These are phyloP conservation scores for Sycophila sp. DNA, from an alignment of 1,140 invertebrate genomes.

Conservation along the genomic window DNA sequence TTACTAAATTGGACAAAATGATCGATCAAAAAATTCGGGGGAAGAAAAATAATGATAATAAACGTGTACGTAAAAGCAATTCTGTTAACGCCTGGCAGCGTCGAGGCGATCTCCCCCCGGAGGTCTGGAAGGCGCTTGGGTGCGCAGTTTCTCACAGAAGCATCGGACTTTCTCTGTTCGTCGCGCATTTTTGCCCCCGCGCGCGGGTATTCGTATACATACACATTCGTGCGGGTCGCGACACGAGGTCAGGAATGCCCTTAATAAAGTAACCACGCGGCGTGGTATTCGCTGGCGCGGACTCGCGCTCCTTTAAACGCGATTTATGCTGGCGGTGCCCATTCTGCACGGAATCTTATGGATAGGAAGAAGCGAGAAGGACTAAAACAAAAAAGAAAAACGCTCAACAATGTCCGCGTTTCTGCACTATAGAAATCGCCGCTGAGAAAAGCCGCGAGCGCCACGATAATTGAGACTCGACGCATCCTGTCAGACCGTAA, in stretches of 20 bases:
- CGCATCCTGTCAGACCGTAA: constrained; percentile 26
- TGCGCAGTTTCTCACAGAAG: constrained; percentile 40
- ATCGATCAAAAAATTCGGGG: too few species aligned
- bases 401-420: constrained; percentile 28
- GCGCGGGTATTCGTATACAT: too few species aligned
- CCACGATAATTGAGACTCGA: constrained; percentile 31
- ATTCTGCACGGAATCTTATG: too few species aligned
- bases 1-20: too few species aligned
- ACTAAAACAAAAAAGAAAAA: background rate
- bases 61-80: background rate
- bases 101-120: background rate
- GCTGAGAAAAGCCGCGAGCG: constrained; percentile 16
- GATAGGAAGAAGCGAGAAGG: background rate
- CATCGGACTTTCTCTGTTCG: constrained; percentile 50
- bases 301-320: background rate
- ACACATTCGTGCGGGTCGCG: constrained; percentile 38
- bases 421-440: constrained; percentile 15
- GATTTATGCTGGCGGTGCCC: too few species aligned
- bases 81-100: background rate
- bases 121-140: background rate
- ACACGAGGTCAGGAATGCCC: constrained; percentile 49
- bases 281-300: background rate
- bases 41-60: too few species aligned
- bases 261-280: constrained; percentile 47
- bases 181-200: constrained; percentile 38